A percentile compares a stretch with the other conserved stretches of the same genome.
These are phyloP conservation scores for Actenoides hombroni DNA, from an alignment of 2,113 vertebrate species.

Conservation along the genomic window DNA sequence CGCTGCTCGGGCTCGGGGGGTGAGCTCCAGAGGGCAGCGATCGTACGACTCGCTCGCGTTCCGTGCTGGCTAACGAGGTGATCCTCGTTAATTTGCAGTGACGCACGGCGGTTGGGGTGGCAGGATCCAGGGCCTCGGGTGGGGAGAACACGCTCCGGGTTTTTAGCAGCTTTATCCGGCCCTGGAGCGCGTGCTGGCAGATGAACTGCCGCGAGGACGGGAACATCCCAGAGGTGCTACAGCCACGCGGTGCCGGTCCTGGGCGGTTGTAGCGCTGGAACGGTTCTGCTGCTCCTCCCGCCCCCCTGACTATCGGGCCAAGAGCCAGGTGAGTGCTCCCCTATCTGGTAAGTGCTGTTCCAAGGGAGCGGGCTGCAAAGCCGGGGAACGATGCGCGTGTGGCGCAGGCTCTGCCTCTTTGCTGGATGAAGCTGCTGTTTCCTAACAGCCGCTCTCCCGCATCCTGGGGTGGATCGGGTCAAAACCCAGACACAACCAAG, in stretches of 20 bases:
- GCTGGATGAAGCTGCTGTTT: neutral
- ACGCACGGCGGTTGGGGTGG: neutral
- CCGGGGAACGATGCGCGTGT: fast-evolving
- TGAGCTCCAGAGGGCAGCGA: neutral
- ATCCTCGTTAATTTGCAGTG: neutral
- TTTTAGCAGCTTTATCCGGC: constrained; percentile 39
- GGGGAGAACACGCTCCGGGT: neutral
- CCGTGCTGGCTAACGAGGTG: neutral
- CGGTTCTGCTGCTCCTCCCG: neutral
- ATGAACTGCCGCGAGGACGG: neutral
- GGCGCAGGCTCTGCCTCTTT: neutral
- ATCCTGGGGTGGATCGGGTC: neutral
- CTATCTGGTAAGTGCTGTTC: neutral
- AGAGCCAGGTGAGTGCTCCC: neutral
- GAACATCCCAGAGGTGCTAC: neutral
- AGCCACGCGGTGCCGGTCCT: neutral
- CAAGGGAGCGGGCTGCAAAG: neutral
- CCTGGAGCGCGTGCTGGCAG: neutral
- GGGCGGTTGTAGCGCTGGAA: neutral
- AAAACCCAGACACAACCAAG: neutral
- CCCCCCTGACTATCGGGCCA: neutral
- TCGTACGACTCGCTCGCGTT: neutral
- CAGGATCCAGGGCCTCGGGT: neutral
- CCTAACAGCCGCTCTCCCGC: neutral
- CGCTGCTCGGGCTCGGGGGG: neutral